Percentiles rank a stretch among this genome's conserved stretches.
phyloP scores from a whole-genome alignment of 2,888 invertebrate species.

The Ptilodon capucinus region DNA sequence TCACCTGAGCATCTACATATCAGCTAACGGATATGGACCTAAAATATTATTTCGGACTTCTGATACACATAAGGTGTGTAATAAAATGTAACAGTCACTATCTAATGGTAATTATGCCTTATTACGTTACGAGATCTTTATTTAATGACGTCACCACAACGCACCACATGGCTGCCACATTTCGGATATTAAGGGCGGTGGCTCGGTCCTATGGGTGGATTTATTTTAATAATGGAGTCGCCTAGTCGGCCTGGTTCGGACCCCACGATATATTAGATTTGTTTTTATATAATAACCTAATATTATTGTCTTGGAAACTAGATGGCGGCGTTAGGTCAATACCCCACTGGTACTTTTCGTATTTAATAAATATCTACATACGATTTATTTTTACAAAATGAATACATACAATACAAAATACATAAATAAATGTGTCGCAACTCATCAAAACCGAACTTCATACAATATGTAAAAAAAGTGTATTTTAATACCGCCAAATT shows the following conservation, averaged over 20 bases:
- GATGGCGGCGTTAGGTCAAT: not conserved
- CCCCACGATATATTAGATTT: not conserved
- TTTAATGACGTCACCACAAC: conserved; percentile 50
- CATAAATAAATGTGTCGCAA: conserved; percentile 19
- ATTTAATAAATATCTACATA: not conserved
- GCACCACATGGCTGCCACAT: conserved; percentile 44
- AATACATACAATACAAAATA: no score
- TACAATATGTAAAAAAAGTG: conserved; percentile 31
- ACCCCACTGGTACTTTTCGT: not conserved
- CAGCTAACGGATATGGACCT: no score
- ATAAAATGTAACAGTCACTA: not conserved
- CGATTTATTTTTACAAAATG: no score
- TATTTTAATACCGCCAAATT: conserved; percentile 40
- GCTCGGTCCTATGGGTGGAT: conserved; percentile 21
- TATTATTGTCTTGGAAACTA: not conserved
- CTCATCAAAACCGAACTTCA: conserved; percentile 32
- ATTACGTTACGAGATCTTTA: conserved; percentile 40
- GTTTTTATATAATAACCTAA: not conserved
- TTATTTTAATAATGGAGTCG: conserved; percentile 11
- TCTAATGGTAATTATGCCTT: conserved; percentile 49
- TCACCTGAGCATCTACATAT: no score
- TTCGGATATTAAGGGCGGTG: conserved; percentile 39
- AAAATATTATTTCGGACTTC: no score
- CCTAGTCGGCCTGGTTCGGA: not conserved
- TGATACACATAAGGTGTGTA: no score